A percentile compares a stretch with the other conserved stretches of the same genome.
phyloP scores from a whole-genome alignment of 2,888 invertebrate genomes.

The Megalurothrips usitatus region DNA sequence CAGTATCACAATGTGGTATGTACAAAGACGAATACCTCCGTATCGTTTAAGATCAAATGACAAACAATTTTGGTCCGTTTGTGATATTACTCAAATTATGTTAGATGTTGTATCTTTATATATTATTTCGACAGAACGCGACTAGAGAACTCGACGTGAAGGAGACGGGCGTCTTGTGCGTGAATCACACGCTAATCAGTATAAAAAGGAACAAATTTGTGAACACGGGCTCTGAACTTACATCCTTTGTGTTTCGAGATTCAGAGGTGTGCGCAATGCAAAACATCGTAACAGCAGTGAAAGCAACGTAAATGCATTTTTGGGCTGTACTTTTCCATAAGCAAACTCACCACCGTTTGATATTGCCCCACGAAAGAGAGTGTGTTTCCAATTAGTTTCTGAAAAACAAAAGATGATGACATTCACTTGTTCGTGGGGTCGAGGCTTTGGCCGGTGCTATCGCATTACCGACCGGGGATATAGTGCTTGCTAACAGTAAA shows the following conservation, averaged over 20 bases:
- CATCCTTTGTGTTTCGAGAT: not conserved
- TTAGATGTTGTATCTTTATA: not conserved
- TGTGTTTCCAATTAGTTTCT: too few species aligned
- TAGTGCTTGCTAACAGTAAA: too few species aligned
- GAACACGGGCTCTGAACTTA: not conserved
- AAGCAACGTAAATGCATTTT: too few species aligned
- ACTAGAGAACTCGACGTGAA: not conserved
- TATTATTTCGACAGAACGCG: not conserved
- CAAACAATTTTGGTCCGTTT: not conserved
- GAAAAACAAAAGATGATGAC: too few species aligned
- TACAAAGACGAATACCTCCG: not conserved
- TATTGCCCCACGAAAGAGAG: too few species aligned
- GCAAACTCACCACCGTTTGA: too few species aligned
- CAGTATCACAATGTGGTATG: constrained; percentile 26
- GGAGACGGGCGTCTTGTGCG: not conserved
- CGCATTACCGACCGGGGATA: too few species aligned
- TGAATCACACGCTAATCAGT: not conserved
- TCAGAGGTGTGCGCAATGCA: not conserved
- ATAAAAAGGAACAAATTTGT: not conserved
- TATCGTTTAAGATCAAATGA: not conserved
- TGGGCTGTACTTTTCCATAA: too few species aligned
- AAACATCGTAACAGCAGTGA: not conserved
- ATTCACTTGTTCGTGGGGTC: too few species aligned
- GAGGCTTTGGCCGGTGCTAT: too few species aligned
- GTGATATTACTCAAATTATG: not conserved